These are phyloP conservation scores for Tanytarsus gracilentus DNA, from an alignment of 2,888 invertebrate species.

Conservation along the genomic window DNA sequence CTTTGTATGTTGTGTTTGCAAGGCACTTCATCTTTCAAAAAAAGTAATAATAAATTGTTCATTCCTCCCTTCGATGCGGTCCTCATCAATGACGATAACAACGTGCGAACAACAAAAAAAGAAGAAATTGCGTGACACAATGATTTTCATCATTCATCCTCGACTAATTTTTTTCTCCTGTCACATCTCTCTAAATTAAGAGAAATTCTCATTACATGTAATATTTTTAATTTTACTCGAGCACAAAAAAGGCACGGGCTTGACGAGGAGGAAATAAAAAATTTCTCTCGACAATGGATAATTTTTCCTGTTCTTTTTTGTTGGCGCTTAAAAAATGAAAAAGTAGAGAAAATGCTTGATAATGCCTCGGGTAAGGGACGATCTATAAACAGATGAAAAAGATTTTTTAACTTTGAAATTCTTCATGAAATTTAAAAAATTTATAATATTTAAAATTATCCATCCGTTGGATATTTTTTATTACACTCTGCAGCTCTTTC, in stretches of 20 bases:
- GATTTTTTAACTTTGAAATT: too few relatives aligned
- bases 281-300: too few relatives aligned
- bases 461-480: neutral
- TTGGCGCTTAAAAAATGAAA: slow-evolving; percentile 19
- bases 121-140: slow-evolving; percentile 6
- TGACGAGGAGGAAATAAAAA: too few relatives aligned
- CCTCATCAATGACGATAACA: neutral
- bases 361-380: neutral
- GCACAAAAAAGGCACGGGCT: slow-evolving; percentile 16
- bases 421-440: too few relatives aligned
- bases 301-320: slow-evolving; percentile 18
- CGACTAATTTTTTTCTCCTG: slow-evolving; percentile 19
- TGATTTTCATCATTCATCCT: slow-evolving; percentile 23
- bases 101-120: neutral
- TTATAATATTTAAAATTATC: too few relatives aligned
- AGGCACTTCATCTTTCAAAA: neutral
- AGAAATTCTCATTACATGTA: slow-evolving; percentile 25
- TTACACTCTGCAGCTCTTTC: neutral
- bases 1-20: too few relatives aligned
- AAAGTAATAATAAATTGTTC: neutral
- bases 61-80: too few relatives aligned
- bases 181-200: slow-evolving; percentile 24
- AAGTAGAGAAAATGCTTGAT: neutral
- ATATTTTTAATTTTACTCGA: slow-evolving; percentile 26
- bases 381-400: too few relatives aligned